Conservation (phyloP, 92 coral and sea anemone species). For the Epizoanthus stellaris region DNA sequence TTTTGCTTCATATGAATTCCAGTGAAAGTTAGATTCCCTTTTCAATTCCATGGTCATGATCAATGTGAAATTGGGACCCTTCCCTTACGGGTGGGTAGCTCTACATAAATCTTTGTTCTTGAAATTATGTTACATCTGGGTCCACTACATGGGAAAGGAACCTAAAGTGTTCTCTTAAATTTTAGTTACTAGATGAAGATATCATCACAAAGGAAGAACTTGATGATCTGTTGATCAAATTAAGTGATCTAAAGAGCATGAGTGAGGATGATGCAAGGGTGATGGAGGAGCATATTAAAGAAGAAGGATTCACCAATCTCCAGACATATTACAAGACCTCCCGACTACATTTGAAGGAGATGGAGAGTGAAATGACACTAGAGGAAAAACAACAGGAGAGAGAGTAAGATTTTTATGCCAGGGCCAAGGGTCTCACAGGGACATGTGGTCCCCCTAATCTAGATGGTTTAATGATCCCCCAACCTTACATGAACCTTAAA, state of each 20-base stretch:
- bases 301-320: constrained; percentile 72
- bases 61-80: too few species aligned
- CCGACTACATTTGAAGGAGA: constrained; percentile 74
- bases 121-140: background rate
- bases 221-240: constrained; percentile 36
- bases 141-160: background rate
- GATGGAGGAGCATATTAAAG: constrained; percentile 60
- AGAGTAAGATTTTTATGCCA: constrained; percentile 63
- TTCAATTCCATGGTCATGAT: too few species aligned
- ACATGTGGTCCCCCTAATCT: background rate
- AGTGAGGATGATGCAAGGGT: constrained; percentile 6
- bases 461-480: background rate
- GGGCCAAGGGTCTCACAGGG: background rate
- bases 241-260: constrained; percentile 32
- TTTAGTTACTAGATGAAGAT: background rate
- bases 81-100: too few species aligned
- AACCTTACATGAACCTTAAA: background rate
- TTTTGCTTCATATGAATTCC: too few species aligned
- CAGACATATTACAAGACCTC: constrained; percentile 83
- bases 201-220: constrained; percentile 16
- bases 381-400: constrained; percentile 80
- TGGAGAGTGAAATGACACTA: constrained; percentile 72
- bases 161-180: background rate
- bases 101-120: too few species aligned
- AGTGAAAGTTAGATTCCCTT: too few species aligned